Conservation (phyloP, 2,113 vertebrate species). For the Plestiodon gilberti region DNA sequence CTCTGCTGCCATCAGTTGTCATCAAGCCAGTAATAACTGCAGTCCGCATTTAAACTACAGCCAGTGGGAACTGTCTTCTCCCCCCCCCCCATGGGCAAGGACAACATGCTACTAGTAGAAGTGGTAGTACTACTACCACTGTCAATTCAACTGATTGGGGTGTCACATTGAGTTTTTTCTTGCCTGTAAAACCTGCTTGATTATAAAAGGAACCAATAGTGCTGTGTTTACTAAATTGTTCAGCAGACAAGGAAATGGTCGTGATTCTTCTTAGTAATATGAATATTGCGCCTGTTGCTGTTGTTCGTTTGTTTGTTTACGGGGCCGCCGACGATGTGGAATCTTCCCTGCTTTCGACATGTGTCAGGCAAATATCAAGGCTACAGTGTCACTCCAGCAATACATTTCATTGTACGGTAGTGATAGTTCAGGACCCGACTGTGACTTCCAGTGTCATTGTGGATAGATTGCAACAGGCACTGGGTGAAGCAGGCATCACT, state of each 20-base stretch:
- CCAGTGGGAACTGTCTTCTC: background rate
- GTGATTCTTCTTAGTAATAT: background rate
- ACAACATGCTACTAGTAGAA: slow-evolving; percentile 38
- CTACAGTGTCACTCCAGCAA: background rate
- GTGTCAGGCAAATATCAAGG: background rate
- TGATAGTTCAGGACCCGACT: too few relatives aligned
- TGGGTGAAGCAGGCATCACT: too few relatives aligned
- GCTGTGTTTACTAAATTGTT: background rate
- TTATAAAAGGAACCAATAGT: background rate
- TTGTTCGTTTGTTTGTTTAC: too few relatives aligned
- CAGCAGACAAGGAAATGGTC: background rate
- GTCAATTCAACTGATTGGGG: background rate
- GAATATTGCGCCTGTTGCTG: background rate
- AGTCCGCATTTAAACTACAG: slow-evolving; percentile 54
- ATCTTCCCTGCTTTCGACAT: background rate
- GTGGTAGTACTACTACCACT: slow-evolving; percentile 48
- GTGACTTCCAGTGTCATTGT: too few relatives aligned
- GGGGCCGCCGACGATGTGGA: too few relatives aligned
- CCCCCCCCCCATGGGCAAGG: slow-evolving; percentile 58
- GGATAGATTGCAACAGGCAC: too few relatives aligned
- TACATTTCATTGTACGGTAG: background rate
- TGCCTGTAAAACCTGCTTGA: too few relatives aligned
- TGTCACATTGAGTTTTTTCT: background rate
- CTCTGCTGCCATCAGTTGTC: slow-evolving; percentile 34
- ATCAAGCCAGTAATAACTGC: slow-evolving; percentile 57